Percentiles rank a stretch among this genome's conserved stretches.
Evolutionary conservation across 2,888 invertebrate genomes (phyloP).

Genomic region (Timema podura): DNA sequence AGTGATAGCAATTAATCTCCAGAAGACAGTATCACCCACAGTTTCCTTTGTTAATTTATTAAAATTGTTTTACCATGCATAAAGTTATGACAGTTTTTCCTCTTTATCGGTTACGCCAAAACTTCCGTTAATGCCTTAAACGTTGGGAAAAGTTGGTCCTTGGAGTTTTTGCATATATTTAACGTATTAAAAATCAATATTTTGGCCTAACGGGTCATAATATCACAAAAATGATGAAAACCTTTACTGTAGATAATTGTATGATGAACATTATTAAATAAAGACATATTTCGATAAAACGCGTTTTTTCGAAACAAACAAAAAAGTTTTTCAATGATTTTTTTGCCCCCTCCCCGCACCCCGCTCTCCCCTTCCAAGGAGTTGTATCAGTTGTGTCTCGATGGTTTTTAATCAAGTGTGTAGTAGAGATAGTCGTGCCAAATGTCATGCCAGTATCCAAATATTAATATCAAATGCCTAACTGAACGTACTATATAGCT

Average conservation of each 20-base stretch:
- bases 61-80: too few species aligned
- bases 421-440: slow-evolving; percentile 4
- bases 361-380: too few species aligned
- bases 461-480: slow-evolving; percentile 9
- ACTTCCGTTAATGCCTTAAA: too few species aligned
- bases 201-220: background rate
- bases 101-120: too few species aligned
- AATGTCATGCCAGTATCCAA: slow-evolving; percentile 3
- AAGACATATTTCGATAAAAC: background rate
- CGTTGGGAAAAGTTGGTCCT: too few species aligned
- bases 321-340: background rate
- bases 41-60: too few species aligned
- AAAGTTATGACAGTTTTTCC: too few species aligned
- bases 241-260: background rate
- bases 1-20: too few species aligned
- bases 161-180: too few species aligned
- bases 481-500: slow-evolving; percentile 12
- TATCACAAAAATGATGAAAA: background rate
- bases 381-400: slow-evolving; percentile 4
- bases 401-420: background rate
- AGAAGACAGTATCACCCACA: too few species aligned
- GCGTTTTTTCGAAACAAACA: background rate
- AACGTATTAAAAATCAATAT: too few species aligned
- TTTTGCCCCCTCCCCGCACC: slow-evolving; percentile 5
- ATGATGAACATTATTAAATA: background rate